Base-by-base conservation (phyloP, 2,888 invertebrate genomes). In the Pomacea canaliculata region DNA sequence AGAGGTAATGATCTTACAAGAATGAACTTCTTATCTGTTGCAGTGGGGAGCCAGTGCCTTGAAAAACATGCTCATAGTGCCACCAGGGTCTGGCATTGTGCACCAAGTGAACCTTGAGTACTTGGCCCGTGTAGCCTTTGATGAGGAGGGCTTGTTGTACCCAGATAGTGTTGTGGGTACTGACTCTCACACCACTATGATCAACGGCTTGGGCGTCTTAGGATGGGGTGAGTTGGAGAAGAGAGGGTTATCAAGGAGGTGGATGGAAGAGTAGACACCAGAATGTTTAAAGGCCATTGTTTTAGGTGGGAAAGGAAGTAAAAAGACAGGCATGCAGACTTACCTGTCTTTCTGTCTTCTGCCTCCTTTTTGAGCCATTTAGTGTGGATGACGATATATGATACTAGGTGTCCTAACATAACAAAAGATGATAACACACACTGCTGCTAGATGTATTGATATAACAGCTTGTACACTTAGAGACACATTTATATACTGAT, bases 131-230 rank as follows among this genome's bases (percentile, higher is more conserved):
- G 97, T 98, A 19, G 97, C 98, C 60, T 98, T 98, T 89, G 87
- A 84, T 65, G 84, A 93, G 23, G 92, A 93, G 68, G 88, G 92
- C 71, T 85, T 94, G 0, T 91, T 97, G 1, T 95, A 96, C 88
- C 97, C 97, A 0, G 97, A 98, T 91, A 96, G 95, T 16, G 94
- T 97, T 80, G 98, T 99, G 65, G 99, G 99, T 13, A 99, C 99
- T 0, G 99, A 99, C 93, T 97, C 97, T 0, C 99, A 99, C 89
- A 99, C 99, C 3, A 99, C 99, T 19, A 99, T 99, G 98, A 97
- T 99, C 82, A 98, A 98, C 89, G 98, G 98, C 0, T 93, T 98
- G 7, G 98, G 99, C 0, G 96, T 99, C 2, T 93, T 98, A 8
- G 99, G 98, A 1, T 99, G 98, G 98, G 98, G 97, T 80, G 96